Base-by-base conservation (phyloP, 2,113 vertebrate genomes). In the Nesogale talazaci region DNA sequence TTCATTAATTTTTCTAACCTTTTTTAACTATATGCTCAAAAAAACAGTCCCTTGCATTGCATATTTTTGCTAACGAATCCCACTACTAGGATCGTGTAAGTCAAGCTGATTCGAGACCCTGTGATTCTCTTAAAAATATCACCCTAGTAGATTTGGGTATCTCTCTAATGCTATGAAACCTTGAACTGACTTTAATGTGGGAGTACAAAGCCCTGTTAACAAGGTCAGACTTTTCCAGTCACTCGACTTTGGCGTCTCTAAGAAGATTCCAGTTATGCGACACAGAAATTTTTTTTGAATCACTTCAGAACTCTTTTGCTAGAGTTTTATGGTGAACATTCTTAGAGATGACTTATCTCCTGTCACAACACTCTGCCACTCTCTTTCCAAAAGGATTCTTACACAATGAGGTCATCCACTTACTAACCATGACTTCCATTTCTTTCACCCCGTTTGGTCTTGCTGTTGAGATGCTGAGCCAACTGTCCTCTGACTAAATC, bases 301-400 rank as follows among this genome's bases (percentile, higher is more conserved):
- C 76, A 34, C 93, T 88, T 96, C n/a, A n/a, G n/a, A n/a, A n/a
- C n/a, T n/a, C 74, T 96, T 88, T 93, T 36, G 36, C 56, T 95
- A 92, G 90, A 95, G 95, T 89, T 94, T 25, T 4, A 86, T 56
- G 95, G 34, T 97, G 97, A 98, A 97, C 95, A 97, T 95, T 96
- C 96, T 96, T 94, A 92, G 20, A 78, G 88, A 97, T 97, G 95
- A 97, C 96, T 97, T 97, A 81, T 88, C 22, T 83, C 89, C 96
- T 97, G 96, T 97, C 97, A 97, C 96, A 98, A 94, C 88, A 96
- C 95, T 96, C 95, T 92, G 76, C 79, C 92, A 96, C 95, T 95
- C 91, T 85, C 92, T 96, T 97, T 98, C 97, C 94, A 97, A 87
- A 92, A 94, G 88, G 92, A 98, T 98, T 98, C 97, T 95, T 97